Percentiles rank a stretch among this genome's conserved stretches.
phyloP scores from a whole-genome alignment of 2,888 invertebrate species.

The Periphyllus acericola region DNA sequence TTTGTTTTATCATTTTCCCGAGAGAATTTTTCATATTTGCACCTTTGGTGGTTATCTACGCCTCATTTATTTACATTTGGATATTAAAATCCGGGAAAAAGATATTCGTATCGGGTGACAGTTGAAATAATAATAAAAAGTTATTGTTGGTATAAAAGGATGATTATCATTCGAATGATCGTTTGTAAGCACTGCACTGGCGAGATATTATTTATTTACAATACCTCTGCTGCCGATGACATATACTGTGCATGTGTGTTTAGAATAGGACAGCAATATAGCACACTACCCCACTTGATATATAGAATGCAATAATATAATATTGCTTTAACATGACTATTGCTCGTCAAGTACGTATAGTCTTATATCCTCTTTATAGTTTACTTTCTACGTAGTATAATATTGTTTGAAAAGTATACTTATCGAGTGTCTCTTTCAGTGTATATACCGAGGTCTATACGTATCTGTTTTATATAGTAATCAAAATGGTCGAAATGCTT shows the following conservation, averaged over 20 bases:
- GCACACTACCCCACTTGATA: background rate
- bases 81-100: background rate
- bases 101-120: background rate
- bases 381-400: background rate
- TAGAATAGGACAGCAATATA: background rate
- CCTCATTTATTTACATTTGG: background rate
- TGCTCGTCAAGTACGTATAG: background rate
- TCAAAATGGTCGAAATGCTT: slow-evolving; percentile 43
- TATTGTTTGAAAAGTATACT: slow-evolving; percentile 21
- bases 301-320: background rate
- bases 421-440: background rate
- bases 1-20: no score
- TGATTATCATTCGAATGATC: background rate
- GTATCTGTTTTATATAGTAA: slow-evolving; percentile 6
- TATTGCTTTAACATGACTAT: background rate
- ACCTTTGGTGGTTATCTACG: no score
- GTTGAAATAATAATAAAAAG: no score
- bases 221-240: background rate
- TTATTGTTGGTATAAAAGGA: background rate
- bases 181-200: background rate
- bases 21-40: no score
- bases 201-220: background rate
- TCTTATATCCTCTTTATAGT: background rate
- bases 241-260: background rate
- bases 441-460: background rate